Conservation (phyloP, 2,797 vertebrate species). For the Bucorvus abyssinicus region DNA sequence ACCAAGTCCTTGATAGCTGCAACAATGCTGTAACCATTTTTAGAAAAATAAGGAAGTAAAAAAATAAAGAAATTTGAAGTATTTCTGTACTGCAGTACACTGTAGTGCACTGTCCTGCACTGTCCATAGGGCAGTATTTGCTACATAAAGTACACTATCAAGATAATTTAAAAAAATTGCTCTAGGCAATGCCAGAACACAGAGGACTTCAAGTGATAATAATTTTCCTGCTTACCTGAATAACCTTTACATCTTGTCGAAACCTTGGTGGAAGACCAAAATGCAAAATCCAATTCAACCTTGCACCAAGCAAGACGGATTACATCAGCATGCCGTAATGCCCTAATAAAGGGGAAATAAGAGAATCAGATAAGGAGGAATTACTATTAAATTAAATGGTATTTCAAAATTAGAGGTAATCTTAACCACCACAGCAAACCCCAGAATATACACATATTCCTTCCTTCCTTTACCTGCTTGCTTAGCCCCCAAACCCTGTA, state of each 20-base stretch:
- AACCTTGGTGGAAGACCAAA: conserved; percentile 94
- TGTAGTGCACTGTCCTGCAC: background rate
- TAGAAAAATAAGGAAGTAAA: background rate
- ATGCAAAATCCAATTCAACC: conserved; percentile 98
- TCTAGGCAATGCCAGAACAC: background rate
- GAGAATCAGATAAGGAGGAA: background rate
- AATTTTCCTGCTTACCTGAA: conserved; percentile 82
- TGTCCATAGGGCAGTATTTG: background rate
- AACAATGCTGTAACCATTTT: background rate
- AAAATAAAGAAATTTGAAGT: background rate
- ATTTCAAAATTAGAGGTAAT: conserved; percentile 12
- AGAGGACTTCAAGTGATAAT: background rate
- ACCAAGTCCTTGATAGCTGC: background rate
- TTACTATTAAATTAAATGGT: background rate
- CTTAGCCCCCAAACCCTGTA: background rate
- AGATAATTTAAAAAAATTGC: background rate
- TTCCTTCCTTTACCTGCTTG: background rate
- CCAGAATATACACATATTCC: background rate
- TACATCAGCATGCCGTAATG: conserved; percentile 90
- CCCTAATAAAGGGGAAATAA: conserved; percentile 76
- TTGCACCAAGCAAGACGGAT: conserved; percentile 90
- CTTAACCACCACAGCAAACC: background rate
- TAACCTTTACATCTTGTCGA: conserved; percentile 85
- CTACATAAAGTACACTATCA: background rate
- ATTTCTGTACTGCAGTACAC: background rate